Evolutionary conservation across 1,140 invertebrate species (phyloP), one percentile per base, ranked within the genome.

Genomic region (Paralvinella palmiformis): DNA sequence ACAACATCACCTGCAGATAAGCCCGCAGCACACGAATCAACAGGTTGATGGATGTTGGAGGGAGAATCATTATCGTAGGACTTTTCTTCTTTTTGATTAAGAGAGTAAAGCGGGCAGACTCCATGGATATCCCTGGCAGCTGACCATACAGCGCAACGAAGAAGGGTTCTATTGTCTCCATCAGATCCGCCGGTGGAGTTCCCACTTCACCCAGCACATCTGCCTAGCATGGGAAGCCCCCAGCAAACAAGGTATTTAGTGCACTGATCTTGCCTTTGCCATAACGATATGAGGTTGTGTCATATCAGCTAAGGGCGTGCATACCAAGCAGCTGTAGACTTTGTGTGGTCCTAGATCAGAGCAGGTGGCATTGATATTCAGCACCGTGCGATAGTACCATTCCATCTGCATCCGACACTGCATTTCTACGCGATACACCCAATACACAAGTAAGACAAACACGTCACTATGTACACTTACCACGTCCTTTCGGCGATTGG

Each of bases 361-460:
- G 53, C 53, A 56, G 3, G 20, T 56, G 53, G 3, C 53, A 31
- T 56, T 56, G 31, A 4, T 56, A 32, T 56, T 2, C 20, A 56
- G 53, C 22, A 24, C 53, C 4, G 53, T 20, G 17, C 20, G n/a
- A 4, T 56, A n/a, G n/a, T 15, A 56, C 31, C 3, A 2, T 27
- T 56, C 53, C 3, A 24, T 56, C 53, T 56, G 20, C 31, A 56
- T 27, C 3, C 29, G 20, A 32, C 53, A 56, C 53, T 56, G 37
- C n/a, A n/a, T n/a, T n/a, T n/a, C n/a, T n/a, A n/a, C 37, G 10
- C 53, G 3, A 56, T 5, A 56, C 22, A 56, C 22, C 22, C 53
- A 56, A 56, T 56, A 27, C n/a, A 56, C 53, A n/a, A 56, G 31
- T 56, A 56, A 27, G 31, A 56, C 3, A 56, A 56, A 56, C 31